phyloP scores from a whole-genome alignment of 2,113 vertebrate genomes.

The Heterocephalus glaber region DNA sequence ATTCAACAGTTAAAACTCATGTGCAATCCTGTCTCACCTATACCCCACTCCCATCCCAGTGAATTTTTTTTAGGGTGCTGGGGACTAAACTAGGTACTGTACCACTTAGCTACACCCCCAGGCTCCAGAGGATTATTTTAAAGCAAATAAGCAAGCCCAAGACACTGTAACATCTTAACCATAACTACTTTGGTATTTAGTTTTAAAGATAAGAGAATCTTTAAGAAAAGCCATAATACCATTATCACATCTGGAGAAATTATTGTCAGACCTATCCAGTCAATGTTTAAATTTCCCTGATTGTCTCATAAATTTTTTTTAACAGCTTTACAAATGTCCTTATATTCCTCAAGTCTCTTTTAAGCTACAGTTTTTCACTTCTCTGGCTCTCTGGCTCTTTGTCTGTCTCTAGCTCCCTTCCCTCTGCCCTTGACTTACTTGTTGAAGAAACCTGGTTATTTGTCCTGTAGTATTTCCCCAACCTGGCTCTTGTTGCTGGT shows the following conservation, averaged over 20 bases:
- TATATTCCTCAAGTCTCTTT: not conserved
- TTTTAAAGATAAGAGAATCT: conserved; percentile 1
- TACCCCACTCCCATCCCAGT: no score
- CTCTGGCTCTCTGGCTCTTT: no score
- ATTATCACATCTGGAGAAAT: not conserved
- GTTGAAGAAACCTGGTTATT: not conserved
- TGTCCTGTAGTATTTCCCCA: not conserved
- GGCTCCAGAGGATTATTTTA: not conserved
- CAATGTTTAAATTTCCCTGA: not conserved
- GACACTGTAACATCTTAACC: not conserved
- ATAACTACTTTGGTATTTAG: not conserved
- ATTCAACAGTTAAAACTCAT: not conserved
- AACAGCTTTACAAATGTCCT: not conserved
- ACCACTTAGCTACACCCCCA: not conserved
- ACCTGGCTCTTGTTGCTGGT: not conserved
- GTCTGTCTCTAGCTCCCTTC: not conserved
- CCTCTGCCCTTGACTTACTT: not conserved
- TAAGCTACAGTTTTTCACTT: not conserved
- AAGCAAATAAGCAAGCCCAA: not conserved
- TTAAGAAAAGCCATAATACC: not conserved
- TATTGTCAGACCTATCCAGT: not conserved
- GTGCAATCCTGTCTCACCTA: not conserved
- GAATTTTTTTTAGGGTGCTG: not conserved
- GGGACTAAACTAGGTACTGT: not conserved
- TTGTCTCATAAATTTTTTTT: not conserved